These are phyloP conservation scores for Nephotettix cincticeps DNA, from an alignment of 1,140 invertebrate genomes.

Conservation along the genomic window DNA sequence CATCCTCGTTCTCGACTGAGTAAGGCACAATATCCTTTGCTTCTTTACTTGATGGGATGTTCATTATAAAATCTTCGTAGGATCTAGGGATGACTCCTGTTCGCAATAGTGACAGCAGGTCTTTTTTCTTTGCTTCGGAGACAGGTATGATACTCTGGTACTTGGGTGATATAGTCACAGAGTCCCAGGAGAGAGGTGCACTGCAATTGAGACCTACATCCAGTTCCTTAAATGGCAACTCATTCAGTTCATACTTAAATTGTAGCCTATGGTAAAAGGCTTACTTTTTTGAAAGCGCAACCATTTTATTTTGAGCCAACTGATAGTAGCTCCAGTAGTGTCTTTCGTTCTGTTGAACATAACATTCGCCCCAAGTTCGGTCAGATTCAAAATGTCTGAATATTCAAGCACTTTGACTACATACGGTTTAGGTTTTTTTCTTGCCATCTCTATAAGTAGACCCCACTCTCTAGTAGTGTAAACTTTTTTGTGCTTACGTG, in stretches of 20 bases:
- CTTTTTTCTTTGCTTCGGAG: conserved; percentile 13
- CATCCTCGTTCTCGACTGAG: not conserved
- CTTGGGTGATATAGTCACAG: not conserved
- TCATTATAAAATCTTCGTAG: not conserved
- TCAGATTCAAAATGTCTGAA: not conserved
- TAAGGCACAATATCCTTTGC: not conserved
- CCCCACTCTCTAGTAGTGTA: conserved; percentile 32
- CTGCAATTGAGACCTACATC: too few species aligned
- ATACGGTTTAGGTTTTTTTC: conserved; percentile 27
- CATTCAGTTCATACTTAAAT: conserved; percentile 29
- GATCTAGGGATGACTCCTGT: conserved; percentile 14
- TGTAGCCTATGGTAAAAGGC: conserved; percentile 24
- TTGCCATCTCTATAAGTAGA: conserved; percentile 24
- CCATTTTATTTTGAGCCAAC: conserved; percentile 30
- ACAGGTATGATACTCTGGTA: conserved; percentile 16
- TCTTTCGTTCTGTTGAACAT: conserved; percentile 3
- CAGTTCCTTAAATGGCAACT: too few species aligned
- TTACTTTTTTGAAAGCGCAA: conserved; percentile 28
- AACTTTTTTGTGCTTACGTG: conserved; percentile 27
- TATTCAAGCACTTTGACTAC: conserved; percentile 2
- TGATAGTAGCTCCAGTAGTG: conserved; percentile 4
- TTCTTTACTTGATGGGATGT: not conserved
- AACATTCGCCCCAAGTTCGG: not conserved
- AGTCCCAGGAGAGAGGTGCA: too few species aligned
- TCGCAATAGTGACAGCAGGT: conserved; percentile 19